phyloP scores from a whole-genome alignment of 2,797 vertebrate genomes.

The Mionectes olivaceus region DNA sequence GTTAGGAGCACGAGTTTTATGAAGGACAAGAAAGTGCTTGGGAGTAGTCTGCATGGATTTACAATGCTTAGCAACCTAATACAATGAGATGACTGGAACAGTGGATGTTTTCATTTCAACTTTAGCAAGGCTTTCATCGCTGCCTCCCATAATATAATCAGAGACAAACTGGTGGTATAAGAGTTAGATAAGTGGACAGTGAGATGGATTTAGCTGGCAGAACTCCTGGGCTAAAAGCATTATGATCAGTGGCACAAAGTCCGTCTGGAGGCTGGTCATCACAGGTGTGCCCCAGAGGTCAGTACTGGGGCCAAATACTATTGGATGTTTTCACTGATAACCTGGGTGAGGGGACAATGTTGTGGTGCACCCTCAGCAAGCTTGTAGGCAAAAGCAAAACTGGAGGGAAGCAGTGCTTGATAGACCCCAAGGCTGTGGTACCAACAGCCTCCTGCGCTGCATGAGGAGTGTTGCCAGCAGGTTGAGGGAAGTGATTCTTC shows the following conservation, averaged over 20 bases:
- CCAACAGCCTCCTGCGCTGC: background rate
- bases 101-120: background rate
- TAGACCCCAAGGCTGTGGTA: background rate
- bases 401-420: background rate
- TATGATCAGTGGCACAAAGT: background rate
- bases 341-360: background rate
- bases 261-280: background rate
- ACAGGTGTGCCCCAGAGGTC: rapidly evolving
- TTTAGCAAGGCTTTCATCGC: background rate
- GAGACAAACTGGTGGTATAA: background rate
- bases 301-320: background rate
- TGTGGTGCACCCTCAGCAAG: background rate
- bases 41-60: background rate
- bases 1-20: background rate
- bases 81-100: background rate
- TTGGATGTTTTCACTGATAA: background rate
- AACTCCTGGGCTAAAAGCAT: background rate
- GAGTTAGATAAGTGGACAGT: background rate
- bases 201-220: background rate
- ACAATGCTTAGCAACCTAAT: background rate
- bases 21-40: background rate
- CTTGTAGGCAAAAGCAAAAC: background rate
- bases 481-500: background rate
- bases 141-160: background rate
- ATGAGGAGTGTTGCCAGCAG: background rate